A percentile compares a stretch with the other conserved stretches of the same genome.
These are phyloP conservation scores for Dipodomys merriami DNA, from an alignment of 2,113 vertebrate species.

Conservation along the genomic window DNA sequence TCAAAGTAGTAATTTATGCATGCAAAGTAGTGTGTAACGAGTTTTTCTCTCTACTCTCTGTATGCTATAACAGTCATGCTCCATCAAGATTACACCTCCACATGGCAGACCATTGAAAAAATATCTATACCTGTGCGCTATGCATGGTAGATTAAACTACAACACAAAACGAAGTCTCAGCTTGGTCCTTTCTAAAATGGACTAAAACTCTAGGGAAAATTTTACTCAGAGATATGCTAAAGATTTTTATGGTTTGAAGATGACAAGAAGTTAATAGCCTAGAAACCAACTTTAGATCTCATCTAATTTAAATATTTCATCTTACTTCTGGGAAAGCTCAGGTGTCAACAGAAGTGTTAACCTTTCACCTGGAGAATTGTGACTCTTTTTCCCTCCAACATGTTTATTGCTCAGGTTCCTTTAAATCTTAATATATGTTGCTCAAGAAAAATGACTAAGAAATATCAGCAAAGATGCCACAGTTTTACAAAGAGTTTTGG, in stretches of 20 bases:
- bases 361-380: background rate
- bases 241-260: constrained; percentile 7
- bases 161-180: constrained; percentile 1
- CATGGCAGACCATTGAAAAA: too few relatives aligned
- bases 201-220: background rate
- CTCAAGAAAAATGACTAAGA: constrained; percentile 29
- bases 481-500: constrained; percentile 68
- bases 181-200: background rate
- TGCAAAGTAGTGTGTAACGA: constrained; percentile 28
- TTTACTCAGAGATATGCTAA: background rate
- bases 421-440: background rate
- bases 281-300: background rate
- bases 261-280: background rate
- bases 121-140: too few relatives aligned
- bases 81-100: too few relatives aligned
- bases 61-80: too few relatives aligned
- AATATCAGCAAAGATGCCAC: constrained; percentile 61
- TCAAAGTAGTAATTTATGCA: constrained; percentile 35
- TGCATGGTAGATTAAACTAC: background rate
- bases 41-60: background rate
- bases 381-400: background rate
- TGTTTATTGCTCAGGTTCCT: background rate
- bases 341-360: background rate
- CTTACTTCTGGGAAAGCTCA: background rate
- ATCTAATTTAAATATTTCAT: constrained; percentile 8